A percentile compares a stretch with the other conserved stretches of the same genome.
Conservation (phyloP, 2,113 vertebrate genomes). For the Daboia siamensis region DNA sequence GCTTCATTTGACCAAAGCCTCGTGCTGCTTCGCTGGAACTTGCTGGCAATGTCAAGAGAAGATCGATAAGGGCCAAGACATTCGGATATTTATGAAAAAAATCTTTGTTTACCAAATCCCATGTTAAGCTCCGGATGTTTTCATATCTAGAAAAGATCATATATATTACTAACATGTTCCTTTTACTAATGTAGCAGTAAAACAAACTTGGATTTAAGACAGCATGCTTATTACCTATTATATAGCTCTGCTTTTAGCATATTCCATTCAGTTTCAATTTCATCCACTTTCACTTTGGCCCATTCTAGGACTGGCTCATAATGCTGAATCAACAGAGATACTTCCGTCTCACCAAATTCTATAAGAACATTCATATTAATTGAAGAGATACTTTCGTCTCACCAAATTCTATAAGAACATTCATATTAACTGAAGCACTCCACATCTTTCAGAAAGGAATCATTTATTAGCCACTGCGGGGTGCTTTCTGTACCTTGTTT, state of each 20-base stretch:
- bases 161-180: neutral
- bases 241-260: slow-evolving; percentile 68
- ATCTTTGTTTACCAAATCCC: slow-evolving; percentile 65
- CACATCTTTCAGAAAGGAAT: neutral
- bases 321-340: slow-evolving; percentile 56
- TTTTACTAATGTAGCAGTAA: neutral
- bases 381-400: slow-evolving; percentile 58
- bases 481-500: slow-evolving; percentile 52
- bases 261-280: slow-evolving; percentile 62
- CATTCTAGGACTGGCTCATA: slow-evolving; percentile 58
- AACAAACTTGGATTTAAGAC: neutral
- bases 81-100: slow-evolving; percentile 66
- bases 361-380: neutral
- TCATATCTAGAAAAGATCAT: slow-evolving; percentile 55
- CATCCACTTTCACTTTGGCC: slow-evolving; percentile 57
- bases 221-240: slow-evolving; percentile 46
- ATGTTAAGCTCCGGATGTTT: slow-evolving; percentile 60
- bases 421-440: neutral
- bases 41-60: slow-evolving; percentile 60
- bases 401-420: slow-evolving; percentile 60
- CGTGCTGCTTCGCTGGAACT: slow-evolving; percentile 58
- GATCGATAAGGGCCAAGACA: slow-evolving; percentile 60
- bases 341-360: slow-evolving; percentile 69
- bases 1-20: slow-evolving; percentile 62
- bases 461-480: neutral